Evolutionary conservation across 1,140 invertebrate genomes (phyloP), one percentile per base, ranked within the genome.

Genomic region (Apis dorsata): DNA sequence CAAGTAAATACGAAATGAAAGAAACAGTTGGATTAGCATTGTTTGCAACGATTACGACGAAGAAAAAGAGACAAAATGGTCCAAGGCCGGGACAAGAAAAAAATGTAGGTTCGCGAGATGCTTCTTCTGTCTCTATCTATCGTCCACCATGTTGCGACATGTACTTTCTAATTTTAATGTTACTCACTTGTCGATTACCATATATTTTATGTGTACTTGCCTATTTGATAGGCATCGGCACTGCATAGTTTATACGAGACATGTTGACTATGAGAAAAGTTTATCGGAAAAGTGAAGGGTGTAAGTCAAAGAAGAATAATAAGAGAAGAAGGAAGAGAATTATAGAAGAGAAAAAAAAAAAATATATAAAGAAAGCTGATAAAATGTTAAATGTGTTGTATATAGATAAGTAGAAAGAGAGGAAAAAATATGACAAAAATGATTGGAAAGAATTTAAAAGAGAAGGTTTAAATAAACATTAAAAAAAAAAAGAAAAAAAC

Each of bases 91-190:
- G 19, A 15, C 3, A 21, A n/a, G 11, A 60, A 13, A 49, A 15
- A 60, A n/a, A 13, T 10, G 24, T 17, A 44, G 73, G 73, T 69
- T 77, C 80, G 49, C 65, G 74, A 17, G 55, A 62, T 59, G 74
- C 84, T 83, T 53, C 62, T 59, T 85, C 75, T 70, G 19, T 78
- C 57, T 76, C 49, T 79, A 44, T 81, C 34, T 91, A 82, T 91
- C 86, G 90, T 92, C 88, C 87, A 90, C 84, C 78, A 90, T 88
- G 87, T 92, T 92, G 87, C 88, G 86, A 92, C 82, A 85, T 88
- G 86, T 92, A 92, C 90, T 93, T 93, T 90, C 89, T 92, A 92
- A 92, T 93, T 93, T 93, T 90, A 93, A 89, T 90, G 89, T 92
- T 93, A 92, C 84, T 90, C 90, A 90, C 79, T 88, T 85, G 88